Conservation (phyloP, 2,113 vertebrate genomes). For the Calidris pygmaea region DNA sequence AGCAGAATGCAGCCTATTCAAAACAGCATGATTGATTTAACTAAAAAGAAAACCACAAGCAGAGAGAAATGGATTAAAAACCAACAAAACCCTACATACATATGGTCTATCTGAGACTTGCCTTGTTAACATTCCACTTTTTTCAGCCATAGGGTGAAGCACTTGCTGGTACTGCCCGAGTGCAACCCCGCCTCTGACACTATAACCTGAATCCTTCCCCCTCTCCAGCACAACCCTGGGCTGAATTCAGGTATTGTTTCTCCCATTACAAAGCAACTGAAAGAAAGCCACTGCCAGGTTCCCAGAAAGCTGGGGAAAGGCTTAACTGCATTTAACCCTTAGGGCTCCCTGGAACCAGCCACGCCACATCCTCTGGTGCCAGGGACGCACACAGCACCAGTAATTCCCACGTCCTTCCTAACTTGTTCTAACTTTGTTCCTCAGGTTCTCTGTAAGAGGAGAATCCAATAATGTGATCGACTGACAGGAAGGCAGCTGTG, state of each 20-base stretch:
- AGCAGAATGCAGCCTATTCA: conserved; percentile 43
- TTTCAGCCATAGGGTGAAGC: conserved; percentile 29
- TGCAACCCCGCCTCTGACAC: conserved; percentile 15
- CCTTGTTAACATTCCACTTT: conserved; percentile 62
- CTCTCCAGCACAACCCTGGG: conserved; percentile 5
- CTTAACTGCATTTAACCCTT: conserved; percentile 51
- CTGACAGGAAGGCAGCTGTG: neutral
- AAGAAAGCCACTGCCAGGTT: conserved; percentile 56
- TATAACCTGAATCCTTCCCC: conserved; percentile 45
- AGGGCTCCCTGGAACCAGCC: neutral
- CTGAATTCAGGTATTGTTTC: conserved; percentile 66
- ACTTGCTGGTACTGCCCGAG: neutral
- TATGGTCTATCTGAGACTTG: conserved; percentile 46
- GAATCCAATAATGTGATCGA: neutral
- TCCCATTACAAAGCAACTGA: conserved; percentile 34
- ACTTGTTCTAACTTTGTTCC: neutral
- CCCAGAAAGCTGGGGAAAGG: conserved; percentile 31
- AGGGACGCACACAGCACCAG: neutral
- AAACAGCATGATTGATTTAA: conserved; percentile 51
- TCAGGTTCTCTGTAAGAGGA: neutral
- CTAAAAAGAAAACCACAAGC: conserved; percentile 49
- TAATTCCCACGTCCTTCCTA: fast-evolving
- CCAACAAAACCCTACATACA: conserved; percentile 49
- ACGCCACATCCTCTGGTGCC: neutral
- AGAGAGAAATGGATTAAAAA: conserved; percentile 62